Conservation (phyloP, 2,888 invertebrate species). For the Heliconius erato region DNA sequence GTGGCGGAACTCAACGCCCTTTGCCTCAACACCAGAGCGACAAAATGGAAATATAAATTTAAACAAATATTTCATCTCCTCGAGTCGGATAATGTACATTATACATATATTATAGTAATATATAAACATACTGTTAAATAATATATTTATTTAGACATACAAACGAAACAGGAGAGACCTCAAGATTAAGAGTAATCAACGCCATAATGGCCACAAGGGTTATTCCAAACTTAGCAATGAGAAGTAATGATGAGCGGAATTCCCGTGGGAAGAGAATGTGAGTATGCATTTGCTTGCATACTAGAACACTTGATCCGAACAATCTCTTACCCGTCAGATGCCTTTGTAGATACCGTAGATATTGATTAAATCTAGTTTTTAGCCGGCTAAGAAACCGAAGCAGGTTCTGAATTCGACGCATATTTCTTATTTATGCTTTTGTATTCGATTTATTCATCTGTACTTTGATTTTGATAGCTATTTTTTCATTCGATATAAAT, state of each 20-base stretch:
- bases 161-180: background rate
- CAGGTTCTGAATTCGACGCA: background rate
- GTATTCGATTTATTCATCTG: background rate
- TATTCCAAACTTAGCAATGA: conserved; percentile 1
- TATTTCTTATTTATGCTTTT: background rate
- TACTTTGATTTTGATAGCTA: no score
- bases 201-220: background rate
- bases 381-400: background rate
- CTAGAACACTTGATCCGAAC: conserved; percentile 7
- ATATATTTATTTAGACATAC: background rate
- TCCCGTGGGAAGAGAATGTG: conserved; percentile 21
- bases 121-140: background rate
- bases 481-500: no score
- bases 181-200: conserved; percentile 12
- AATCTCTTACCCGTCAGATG: conserved; percentile 14
- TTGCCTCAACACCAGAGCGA: no score
- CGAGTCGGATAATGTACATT: no score
- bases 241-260: conserved; percentile 19
- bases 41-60: no score
- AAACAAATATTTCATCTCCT: no score
- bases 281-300: conserved; percentile 23
- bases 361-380: conserved; percentile 5
- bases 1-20: no score
- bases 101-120: background rate
- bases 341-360: conserved; percentile 8